Base-by-base conservation (phyloP, 2,888 invertebrate genomes). In the Nesidiocoris tenuis region DNA sequence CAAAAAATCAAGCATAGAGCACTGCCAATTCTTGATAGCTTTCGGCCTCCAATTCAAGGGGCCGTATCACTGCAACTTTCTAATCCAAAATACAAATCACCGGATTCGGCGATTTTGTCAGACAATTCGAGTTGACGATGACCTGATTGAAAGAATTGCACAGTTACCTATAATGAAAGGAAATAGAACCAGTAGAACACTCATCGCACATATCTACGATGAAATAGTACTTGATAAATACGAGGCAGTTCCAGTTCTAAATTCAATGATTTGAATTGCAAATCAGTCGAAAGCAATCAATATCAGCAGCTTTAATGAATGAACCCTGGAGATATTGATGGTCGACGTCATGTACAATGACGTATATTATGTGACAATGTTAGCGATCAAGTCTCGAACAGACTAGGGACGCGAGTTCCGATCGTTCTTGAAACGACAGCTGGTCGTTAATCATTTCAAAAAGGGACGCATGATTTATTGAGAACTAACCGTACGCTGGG, bases 261-360 rank as follows among this genome's bases (percentile, higher is more conserved):
- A 39, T 39, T 12, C 39, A 12, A 18, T 17, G 59, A 70, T 70
- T 59, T 70, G 70, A 70, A 57, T 70, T 70, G 70, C 70, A 59
- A 70, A 70, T 70, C 70, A 56, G 19, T 70, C 70, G 18, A 57
- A 61, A 59, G 59, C 70, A 57, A 70, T 70, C 57, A 70, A 70
- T 70, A 70, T 57, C 17, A n/a, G 67, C 39, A 39, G 39, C 5
- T 39, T n/a, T 39, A 67, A 55, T 67, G 55, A 67, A 55, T 67
- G 18, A 67, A 67, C 22, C 22, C 67, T 22, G 3, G 16, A 56
- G 39, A 67, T 67, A 67, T 67, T 67, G 67, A 67, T 67, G 67
- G 67, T 67, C 56, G 67, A 22, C 54, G 67, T 39, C 55, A 67
- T 67, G 39, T 39, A 39, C 39, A 39, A 39, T 39, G 39, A 39